Percentiles rank a stretch among this genome's conserved stretches.
Evolutionary conservation across 2,113 vertebrate species (phyloP).

Genomic region (Panthera uncia): DNA sequence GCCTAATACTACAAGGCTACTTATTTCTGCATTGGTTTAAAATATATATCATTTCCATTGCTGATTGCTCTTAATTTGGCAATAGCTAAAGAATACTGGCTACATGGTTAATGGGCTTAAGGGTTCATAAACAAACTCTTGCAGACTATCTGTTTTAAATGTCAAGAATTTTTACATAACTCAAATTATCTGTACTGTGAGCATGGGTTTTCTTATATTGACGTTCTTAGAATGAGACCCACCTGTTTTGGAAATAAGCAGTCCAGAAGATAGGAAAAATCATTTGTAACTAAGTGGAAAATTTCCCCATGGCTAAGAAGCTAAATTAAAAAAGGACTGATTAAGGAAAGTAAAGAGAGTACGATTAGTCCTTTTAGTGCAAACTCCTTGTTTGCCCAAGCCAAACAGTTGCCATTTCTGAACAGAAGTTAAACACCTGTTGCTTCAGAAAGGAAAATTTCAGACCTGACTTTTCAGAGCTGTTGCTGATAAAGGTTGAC

Average conservation of each 20-base stretch:
- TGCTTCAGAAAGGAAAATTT: slow-evolving; percentile 69
- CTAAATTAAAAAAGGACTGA: slow-evolving; percentile 53
- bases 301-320: slow-evolving; percentile 33
- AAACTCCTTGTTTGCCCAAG: slow-evolving; percentile 71
- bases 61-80: not conserved
- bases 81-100: not conserved
- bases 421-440: slow-evolving; percentile 74
- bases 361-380: not conserved
- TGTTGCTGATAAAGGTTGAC: slow-evolving; percentile 65
- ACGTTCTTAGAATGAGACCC: slow-evolving; percentile 2
- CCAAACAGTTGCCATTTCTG: slow-evolving; percentile 63
- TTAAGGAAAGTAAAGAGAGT: slow-evolving; percentile 53
- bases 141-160: not conserved
- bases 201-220: not conserved
- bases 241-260: slow-evolving; percentile 6
- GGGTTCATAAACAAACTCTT: not conserved
- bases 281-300: slow-evolving; percentile 65
- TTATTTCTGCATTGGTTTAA: not conserved
- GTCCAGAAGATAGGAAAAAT: slow-evolving; percentile 29
- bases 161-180: slow-evolving; percentile 5
- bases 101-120: not conserved
- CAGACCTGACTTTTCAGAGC: not conserved
- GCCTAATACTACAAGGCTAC: not conserved
- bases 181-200: not conserved
- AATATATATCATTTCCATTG: slow-evolving; percentile 42